These are phyloP conservation scores for Coluber constrictor DNA, from an alignment of 2,797 vertebrate species.

Conservation along the genomic window DNA sequence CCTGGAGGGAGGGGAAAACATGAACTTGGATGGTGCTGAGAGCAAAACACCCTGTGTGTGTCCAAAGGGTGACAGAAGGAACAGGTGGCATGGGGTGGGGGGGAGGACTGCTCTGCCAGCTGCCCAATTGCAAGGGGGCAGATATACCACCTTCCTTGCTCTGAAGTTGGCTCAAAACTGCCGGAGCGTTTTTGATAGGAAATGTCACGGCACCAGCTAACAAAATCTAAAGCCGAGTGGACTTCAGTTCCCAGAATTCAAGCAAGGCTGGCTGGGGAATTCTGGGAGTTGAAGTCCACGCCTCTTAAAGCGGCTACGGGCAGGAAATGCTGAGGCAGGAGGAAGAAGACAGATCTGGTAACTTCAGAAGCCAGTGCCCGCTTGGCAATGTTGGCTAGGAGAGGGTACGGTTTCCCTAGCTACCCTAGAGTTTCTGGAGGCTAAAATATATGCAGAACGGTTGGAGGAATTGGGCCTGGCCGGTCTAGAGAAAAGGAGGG, in stretches of 20 bases:
- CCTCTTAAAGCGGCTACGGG: background rate
- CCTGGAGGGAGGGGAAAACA: background rate
- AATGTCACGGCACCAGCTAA: background rate
- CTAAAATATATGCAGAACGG: accelerated
- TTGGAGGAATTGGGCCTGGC: too few species aligned
- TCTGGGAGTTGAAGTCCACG: background rate
- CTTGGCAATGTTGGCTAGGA: background rate
- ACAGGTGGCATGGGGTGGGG: background rate
- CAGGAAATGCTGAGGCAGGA: too few species aligned
- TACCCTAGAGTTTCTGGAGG: too few species aligned
- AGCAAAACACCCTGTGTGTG: background rate
- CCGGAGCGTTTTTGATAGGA: too few species aligned
- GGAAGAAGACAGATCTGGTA: background rate
- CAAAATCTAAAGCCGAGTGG: background rate
- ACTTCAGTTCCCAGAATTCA: background rate
- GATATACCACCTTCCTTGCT: background rate
- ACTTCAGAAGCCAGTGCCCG: background rate
- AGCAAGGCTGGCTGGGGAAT: background rate
- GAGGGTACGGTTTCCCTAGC: background rate
- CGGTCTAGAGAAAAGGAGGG: background rate
- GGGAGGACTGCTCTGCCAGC: background rate
- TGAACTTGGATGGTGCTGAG: background rate
- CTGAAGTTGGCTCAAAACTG: background rate
- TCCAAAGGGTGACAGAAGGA: background rate
- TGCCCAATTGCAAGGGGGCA: background rate